Base-by-base conservation (phyloP, 1,140 invertebrate genomes). In the Asbolus verrucosus region DNA sequence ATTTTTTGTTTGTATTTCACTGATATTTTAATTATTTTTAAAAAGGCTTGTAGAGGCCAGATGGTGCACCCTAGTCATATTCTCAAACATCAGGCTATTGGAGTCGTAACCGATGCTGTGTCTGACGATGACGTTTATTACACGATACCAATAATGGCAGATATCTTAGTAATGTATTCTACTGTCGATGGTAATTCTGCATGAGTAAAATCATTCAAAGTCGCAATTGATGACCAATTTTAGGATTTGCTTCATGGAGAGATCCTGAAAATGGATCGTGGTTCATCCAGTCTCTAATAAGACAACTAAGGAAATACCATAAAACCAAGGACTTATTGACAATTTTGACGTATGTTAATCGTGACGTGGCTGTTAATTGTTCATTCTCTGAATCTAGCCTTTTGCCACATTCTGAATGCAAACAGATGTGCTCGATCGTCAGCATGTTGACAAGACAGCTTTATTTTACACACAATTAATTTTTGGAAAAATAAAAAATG, bases 341-440 rank as follows among this genome's bases (percentile, higher is more conserved):
- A 13, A 85, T 98, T 60, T 84, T 98, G 69, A 98, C 96, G 4
- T 91, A 92, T 79, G 96, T 98, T 1, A 92, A 89, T 79, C 90
- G 90, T 73, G 86, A 88, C 76, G 94, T 98, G 11, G 94, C 95
- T 0, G 82, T 93, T 16, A 90, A 94, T 77, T 97, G 89, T 27
- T 27, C 46, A 1, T 27, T 21, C 1, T 93, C 94, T 80, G 91
- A 91, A 68, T 92, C 91, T 4, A 87, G 87, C 31, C 87, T 89
- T 70, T n/a, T n/a, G n/a, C n/a, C n/a, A n/a, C n/a, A n/a, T n/a
- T n/a, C 92, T 90, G 95, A 80, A 87, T 90, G 43, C 93, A 95
- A 79, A 98, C 97, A 98, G 84, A 94, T 98, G 75, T 95, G 96
- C 5, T 97, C 92, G 77, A 90, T 97, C 59, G 95, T 94, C 0